A percentile compares a stretch with the other conserved stretches of the same genome.
These are phyloP conservation scores for Lasius fuliginosus DNA, from an alignment of 2,888 invertebrate species.

Conservation along the genomic window DNA sequence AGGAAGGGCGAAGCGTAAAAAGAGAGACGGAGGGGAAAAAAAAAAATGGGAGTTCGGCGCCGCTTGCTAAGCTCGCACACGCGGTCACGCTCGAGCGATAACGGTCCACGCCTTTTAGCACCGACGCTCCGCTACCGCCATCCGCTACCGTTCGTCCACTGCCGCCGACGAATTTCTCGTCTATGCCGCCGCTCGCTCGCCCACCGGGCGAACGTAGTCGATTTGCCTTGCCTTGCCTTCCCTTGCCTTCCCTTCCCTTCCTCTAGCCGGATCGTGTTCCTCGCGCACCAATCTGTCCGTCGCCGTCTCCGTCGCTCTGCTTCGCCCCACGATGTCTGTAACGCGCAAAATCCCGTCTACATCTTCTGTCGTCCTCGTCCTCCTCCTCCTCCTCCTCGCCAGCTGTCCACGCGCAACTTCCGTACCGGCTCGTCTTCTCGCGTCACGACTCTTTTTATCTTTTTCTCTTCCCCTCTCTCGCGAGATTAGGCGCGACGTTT, in stretches of 20 bases:
- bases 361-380: not conserved
- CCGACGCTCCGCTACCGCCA: slow-evolving; percentile 37
- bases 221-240: slow-evolving; percentile 51
- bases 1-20: slow-evolving; percentile 44
- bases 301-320: slow-evolving; percentile 19
- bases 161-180: slow-evolving; percentile 35
- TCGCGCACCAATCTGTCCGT: slow-evolving; percentile 37
- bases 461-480: slow-evolving; percentile 35
- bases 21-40: slow-evolving; percentile 18
- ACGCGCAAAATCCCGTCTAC: slow-evolving; percentile 19
- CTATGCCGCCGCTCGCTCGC: slow-evolving; percentile 57
- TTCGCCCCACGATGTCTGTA: slow-evolving; percentile 8
- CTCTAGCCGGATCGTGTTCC: slow-evolving; percentile 60
- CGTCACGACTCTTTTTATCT: slow-evolving; percentile 20
- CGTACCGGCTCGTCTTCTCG: not conserved
- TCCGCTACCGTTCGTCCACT: slow-evolving; percentile 30
- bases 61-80: slow-evolving; percentile 62
- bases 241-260: slow-evolving; percentile 20
- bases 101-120: slow-evolving; percentile 76
- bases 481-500: slow-evolving; percentile 31
- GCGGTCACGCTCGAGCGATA: slow-evolving; percentile 79
- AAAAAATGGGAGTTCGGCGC: not conserved
- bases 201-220: slow-evolving; percentile 55
- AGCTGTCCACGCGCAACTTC: slow-evolving; percentile 15
- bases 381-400: slow-evolving; percentile 14